Base-by-base conservation (phyloP, 2,888 invertebrate genomes). In the Stenichneumon culpator region DNA sequence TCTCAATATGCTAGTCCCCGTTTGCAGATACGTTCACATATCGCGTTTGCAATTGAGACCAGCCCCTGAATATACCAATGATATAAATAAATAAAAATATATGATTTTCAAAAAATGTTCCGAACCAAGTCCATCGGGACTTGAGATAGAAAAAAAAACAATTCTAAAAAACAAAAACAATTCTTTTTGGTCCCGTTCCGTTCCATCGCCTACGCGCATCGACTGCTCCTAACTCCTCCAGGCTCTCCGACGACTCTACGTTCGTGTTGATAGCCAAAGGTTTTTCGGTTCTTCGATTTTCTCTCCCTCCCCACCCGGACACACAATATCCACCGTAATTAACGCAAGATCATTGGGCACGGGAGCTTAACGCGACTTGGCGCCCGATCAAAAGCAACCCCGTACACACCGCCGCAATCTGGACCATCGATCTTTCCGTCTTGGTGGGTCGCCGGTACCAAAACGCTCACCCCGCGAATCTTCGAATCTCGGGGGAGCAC, bases 371-470 rank as follows among this genome's bases (percentile, higher is more conserved):
- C 89, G 83, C 89, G 89, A 91, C 44, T 88, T 89, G 89, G 89
- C 90, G 89, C 89, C 87, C 89, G 91, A 91, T 92, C 90, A 91
- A 90, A 92, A 92, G 89, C 87, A 86, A 65, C 50, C 74, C 60
- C 39, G 36, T 57, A n/a, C 19, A 14, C 22, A 60, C 79, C 39
- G 72, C 50, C 77, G 14, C 83, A 86, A 86, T 81, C 82, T 65
- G 79, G 75, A 85, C 80, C 83, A 74, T 82, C 85, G 86, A 84
- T 86, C 84, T 87, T 86, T 87, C 84, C 86, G 83, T 86, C 84
- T 86, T 86, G 86, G 78, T 84, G 87, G 78, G 54, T 84, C 47
- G 60, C n/a, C 73, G 77, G 32, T 50, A 57, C 70, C 77, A 69
- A 63, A 54, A 68, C 50, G 77, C 65, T 75, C 75, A 32, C 50